Evolutionary conservation across 1,140 invertebrate genomes (phyloP), one percentile per base, ranked within the genome.

Genomic region (Camponotus vicinus): DNA sequence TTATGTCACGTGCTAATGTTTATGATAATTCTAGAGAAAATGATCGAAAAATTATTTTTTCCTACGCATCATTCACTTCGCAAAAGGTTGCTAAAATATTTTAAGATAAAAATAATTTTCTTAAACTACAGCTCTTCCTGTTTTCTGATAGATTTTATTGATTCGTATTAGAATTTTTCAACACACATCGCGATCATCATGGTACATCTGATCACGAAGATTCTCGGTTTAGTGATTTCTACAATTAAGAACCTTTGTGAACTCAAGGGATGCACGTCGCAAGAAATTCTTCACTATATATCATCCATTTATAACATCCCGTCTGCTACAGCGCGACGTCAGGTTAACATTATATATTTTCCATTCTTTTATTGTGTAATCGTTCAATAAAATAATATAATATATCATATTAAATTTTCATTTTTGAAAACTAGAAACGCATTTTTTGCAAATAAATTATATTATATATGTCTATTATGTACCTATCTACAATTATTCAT

Each of bases 211-310:
- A 52, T 88, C 18, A 34, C 73, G 3, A 91, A 86, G 55, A 76
- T 86, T 7, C 75, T 93, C 7, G 42, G 40, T 21, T 73, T 91
- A 45, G 84, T 92, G 9, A 64, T 93, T 5, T 67, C 89, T 5
- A 90, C 92, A 1, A 92, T 93, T 8, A 93, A 89, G 52, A 91
- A 91, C n/a, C 78, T 93, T 42, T 78, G 88, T 2, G 85, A 93
- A 45, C 13, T 70, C 15, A 89, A 84, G 70, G 92, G 92, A 4
- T 92, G 91, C 4, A 92, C 89, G 3, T 87, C 90, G 3, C 66
- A 49, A 13, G 92, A 92, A 57, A 93, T 93, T 32, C 70, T 91
- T 45, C 86, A 86, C 67, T 93, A 93, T 42, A 79, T 93, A 7
- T 82, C 91, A 0, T 87, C 84, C 0, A 52, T 88, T n/a, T 86